phyloP scores from a whole-genome alignment of 1,140 invertebrate species.

The Condylostylus longicornis region DNA sequence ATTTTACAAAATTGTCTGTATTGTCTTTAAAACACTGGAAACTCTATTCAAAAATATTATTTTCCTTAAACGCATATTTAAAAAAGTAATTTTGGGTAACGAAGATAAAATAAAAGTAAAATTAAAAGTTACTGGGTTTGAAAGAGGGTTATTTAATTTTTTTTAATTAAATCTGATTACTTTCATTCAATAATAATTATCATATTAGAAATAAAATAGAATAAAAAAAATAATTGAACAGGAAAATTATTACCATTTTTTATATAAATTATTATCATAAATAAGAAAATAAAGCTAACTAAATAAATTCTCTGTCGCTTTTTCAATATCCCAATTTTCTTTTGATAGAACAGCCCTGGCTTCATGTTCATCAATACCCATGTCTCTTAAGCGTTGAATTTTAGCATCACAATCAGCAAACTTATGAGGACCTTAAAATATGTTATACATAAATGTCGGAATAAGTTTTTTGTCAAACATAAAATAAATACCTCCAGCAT shows the following conservation, averaged over 20 bases:
- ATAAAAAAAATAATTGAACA: too few species aligned
- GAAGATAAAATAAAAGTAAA: too few species aligned
- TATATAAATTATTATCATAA: not conserved
- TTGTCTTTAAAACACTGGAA: too few species aligned
- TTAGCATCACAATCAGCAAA: slow-evolving; percentile 66
- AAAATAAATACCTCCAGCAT: slow-evolving; percentile 59
- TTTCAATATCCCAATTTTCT: slow-evolving; percentile 77
- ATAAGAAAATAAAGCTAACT: slow-evolving; percentile 45
- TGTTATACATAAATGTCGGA: slow-evolving; percentile 3
- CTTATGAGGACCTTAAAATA: slow-evolving; percentile 44
- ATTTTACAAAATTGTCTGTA: too few species aligned
- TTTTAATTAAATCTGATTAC: too few species aligned
- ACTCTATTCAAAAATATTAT: too few species aligned
- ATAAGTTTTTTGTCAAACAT: not conserved
- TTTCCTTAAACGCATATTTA: too few species aligned
- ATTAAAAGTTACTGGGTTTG: too few species aligned
- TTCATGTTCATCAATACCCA: slow-evolving; percentile 74
- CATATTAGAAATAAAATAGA: too few species aligned
- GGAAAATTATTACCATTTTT: not conserved
- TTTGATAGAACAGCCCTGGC: slow-evolving; percentile 73
- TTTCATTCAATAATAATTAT: too few species aligned
- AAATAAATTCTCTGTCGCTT: slow-evolving; percentile 75
- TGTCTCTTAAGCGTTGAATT: slow-evolving; percentile 66
- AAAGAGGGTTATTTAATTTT: too few species aligned
- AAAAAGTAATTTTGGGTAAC: too few species aligned